A percentile compares a stretch with the other conserved stretches of the same genome.
phyloP scores from a whole-genome alignment of 92 coral and sea anemone species.

The Heliopora coerulea region DNA sequence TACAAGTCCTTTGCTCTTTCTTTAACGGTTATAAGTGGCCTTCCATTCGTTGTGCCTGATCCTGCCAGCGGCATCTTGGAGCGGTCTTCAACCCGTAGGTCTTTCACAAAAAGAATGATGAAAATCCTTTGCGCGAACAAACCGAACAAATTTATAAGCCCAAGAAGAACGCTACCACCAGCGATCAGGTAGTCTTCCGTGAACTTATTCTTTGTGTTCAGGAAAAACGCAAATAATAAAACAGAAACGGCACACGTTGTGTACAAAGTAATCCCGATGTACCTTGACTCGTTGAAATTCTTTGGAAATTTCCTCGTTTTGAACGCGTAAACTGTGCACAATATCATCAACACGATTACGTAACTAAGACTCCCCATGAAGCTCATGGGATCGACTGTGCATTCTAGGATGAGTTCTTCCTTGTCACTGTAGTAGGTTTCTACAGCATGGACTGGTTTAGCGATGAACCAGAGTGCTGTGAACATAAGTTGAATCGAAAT shows the following conservation, averaged over 20 bases:
- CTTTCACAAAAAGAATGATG: slow-evolving; percentile 23
- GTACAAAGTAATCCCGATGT: slow-evolving; percentile 76
- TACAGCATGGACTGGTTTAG: slow-evolving; percentile 55
- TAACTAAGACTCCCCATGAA: slow-evolving; percentile 56
- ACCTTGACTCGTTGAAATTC: slow-evolving; percentile 90
- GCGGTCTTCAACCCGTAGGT: neutral
- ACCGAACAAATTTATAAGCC: slow-evolving; percentile 67
- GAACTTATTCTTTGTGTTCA: slow-evolving; percentile 56
- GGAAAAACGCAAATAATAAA: slow-evolving; percentile 59
- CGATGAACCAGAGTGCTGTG: slow-evolving; percentile 61
- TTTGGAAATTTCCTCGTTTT: slow-evolving; percentile 74
- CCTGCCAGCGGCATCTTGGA: neutral
- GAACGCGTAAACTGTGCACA: slow-evolving; percentile 70
- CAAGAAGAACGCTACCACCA: slow-evolving; percentile 52
- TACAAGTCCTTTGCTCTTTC: neutral
- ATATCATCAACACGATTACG: slow-evolving; percentile 60
- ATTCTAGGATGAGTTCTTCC: slow-evolving; percentile 54
- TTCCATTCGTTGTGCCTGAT: neutral
- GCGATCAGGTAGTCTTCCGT: slow-evolving; percentile 46
- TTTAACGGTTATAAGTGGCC: neutral
- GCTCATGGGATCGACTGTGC: slow-evolving; percentile 49
- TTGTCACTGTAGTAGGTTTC: slow-evolving; percentile 48
- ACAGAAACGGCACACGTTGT: slow-evolving; percentile 69
- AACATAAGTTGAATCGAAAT: slow-evolving; percentile 62
- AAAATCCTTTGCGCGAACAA: slow-evolving; percentile 60